phyloP scores from a whole-genome alignment of 2,113 vertebrate genomes.

The Steatornis caripensis region DNA sequence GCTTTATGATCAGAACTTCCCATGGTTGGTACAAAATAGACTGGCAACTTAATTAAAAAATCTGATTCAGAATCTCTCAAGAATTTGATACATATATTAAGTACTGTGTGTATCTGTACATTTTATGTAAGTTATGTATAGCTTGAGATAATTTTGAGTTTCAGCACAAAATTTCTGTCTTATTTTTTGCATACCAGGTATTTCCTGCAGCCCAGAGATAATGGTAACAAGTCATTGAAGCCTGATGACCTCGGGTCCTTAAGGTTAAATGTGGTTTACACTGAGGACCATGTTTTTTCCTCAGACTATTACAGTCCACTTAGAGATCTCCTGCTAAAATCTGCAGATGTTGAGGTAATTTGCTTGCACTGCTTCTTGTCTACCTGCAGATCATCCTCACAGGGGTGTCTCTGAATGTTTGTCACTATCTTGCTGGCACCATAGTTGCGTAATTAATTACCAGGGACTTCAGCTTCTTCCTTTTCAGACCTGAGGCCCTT shows the following conservation, averaged over 20 bases:
- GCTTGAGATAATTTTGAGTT: not conserved
- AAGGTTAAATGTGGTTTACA: constrained; percentile 95
- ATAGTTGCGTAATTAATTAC: not conserved
- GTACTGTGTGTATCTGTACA: not conserved
- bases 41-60: not conserved
- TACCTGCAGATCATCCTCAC: not conserved
- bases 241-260: constrained; percentile 93
- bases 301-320: constrained; percentile 90
- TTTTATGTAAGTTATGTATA: not conserved
- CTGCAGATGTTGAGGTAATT: constrained; percentile 86
- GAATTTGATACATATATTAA: not conserved
- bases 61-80: not conserved
- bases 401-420: not conserved
- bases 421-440: not conserved
- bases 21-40: not conserved
- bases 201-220: constrained; percentile 94
- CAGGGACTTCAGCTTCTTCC: not conserved
- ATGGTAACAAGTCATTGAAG: constrained; percentile 88
- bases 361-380: not conserved
- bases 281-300: constrained; percentile 95
- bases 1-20: not conserved
- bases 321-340: constrained; percentile 87
- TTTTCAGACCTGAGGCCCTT: not conserved
- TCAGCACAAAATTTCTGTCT: not conserved
- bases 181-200: constrained; percentile 80